Conservation (phyloP, 2,888 invertebrate genomes). For the Cantharis flavilabris region DNA sequence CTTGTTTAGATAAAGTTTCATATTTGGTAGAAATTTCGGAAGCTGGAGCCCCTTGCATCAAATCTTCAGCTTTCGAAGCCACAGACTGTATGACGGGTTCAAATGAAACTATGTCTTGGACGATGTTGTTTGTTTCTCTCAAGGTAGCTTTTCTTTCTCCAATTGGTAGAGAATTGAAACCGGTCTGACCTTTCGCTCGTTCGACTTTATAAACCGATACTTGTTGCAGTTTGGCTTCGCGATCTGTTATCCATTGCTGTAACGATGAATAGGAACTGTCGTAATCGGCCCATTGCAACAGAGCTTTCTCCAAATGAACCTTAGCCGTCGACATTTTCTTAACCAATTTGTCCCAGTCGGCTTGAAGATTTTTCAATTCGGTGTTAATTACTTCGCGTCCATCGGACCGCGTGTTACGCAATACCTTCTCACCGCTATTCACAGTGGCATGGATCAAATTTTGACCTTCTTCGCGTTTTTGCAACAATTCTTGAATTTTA, state of each 20-base stretch:
- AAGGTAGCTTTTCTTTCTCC: conserved; percentile 88
- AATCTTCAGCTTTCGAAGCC: conserved; percentile 88
- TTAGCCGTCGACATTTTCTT: conserved; percentile 92
- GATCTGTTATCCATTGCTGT: conserved; percentile 92
- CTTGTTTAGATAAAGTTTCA: conserved; percentile 86
- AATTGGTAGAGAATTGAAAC: conserved; percentile 77
- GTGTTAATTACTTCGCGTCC: conserved; percentile 86
- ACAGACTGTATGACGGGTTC: conserved; percentile 97
- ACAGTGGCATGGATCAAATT: conserved; percentile 84
- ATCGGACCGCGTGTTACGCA: conserved; percentile 85
- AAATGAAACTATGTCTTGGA: conserved; percentile 95
- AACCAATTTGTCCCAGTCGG: conserved; percentile 89
- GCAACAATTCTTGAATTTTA: conserved; percentile 78
- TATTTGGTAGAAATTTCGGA: conserved; percentile 92
- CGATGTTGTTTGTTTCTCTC: conserved; percentile 90
- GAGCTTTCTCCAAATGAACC: conserved; percentile 85
- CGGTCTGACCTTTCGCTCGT: conserved; percentile 76
- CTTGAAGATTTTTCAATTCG: conserved; percentile 87
- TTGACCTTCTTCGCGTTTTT: conserved; percentile 85
- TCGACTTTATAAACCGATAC: conserved; percentile 84
- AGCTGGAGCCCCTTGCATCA: conserved; percentile 88
- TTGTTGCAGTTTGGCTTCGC: conserved; percentile 90
- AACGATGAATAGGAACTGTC: conserved; percentile 91
- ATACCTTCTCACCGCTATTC: conserved; percentile 87
- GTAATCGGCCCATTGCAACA: conserved; percentile 95